Evolutionary conservation across 2,797 vertebrate genomes (phyloP).

Genomic region (Coilia nasus): DNA sequence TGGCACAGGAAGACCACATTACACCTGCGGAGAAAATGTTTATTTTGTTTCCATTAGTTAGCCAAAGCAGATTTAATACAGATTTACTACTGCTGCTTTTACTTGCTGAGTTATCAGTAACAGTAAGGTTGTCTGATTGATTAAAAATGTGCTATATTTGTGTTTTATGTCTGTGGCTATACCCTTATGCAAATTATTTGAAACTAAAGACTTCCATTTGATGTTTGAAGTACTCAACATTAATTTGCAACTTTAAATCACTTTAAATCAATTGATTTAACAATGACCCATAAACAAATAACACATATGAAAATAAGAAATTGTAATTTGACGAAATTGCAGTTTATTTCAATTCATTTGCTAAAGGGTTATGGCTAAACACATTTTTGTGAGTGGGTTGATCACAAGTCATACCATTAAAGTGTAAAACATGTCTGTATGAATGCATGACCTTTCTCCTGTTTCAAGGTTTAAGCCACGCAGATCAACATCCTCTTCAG

Average conservation of each 20-base stretch:
- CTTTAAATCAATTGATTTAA: no score
- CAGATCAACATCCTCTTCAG: background rate
- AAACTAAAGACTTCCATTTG: no score
- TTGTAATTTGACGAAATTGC: no score
- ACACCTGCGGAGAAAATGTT: background rate
- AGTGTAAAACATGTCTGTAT: background rate
- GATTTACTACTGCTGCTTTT: background rate
- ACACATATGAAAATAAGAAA: no score
- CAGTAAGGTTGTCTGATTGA: background rate
- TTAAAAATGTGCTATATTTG: background rate
- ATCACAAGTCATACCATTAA: background rate
- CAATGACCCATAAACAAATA: no score
- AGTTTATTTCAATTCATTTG: no score
- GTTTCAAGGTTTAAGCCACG: conserved; percentile 2
- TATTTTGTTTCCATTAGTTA: background rate
- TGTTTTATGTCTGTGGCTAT: no score
- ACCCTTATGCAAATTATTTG: no score
- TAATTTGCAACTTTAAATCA: no score
- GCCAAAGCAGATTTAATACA: background rate
- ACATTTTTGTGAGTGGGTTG: background rate
- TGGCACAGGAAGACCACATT: background rate
- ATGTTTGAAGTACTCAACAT: no score
- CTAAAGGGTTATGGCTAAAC: no score
- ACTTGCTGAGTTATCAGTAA: background rate
- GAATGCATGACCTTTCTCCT: background rate